A percentile compares a stretch with the other conserved stretches of the same genome.
These are phyloP conservation scores for Macaca nemestrina DNA, from an alignment of 2,113 vertebrate genomes.

Conservation along the genomic window DNA sequence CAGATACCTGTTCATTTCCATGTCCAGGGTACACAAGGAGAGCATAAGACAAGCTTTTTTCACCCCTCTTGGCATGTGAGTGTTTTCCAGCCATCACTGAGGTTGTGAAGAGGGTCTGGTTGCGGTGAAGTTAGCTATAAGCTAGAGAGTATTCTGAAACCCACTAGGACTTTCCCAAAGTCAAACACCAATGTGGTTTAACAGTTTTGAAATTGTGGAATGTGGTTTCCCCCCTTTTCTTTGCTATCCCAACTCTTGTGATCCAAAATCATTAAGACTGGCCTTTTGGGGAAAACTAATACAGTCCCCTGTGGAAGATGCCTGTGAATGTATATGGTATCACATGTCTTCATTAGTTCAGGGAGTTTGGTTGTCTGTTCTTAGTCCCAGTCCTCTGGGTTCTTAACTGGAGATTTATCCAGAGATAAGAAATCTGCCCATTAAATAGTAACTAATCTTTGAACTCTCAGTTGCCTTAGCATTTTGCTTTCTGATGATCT, in stretches of 20 bases:
- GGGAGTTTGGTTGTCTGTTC: neutral
- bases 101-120: too few species aligned
- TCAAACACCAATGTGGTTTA: neutral
- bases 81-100: neutral
- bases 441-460: neutral
- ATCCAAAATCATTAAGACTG: neutral
- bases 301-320: neutral
- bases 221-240: neutral
- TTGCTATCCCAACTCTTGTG: neutral
- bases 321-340: neutral
- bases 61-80: accelerated
- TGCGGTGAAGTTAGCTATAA: neutral
- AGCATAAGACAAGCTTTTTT: neutral
- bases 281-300: neutral
- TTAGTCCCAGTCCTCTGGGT: neutral
- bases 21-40: accelerated
- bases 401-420: neutral
- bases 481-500: neutral
- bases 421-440: neutral
- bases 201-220: neutral
- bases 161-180: neutral
- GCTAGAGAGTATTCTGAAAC: neutral
- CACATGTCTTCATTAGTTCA: neutral
- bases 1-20: neutral
- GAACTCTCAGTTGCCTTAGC: neutral